Percentiles rank a stretch among this genome's conserved stretches.
Conservation (phyloP, 1,140 invertebrate species). For the Dermatophagoides farinae region DNA sequence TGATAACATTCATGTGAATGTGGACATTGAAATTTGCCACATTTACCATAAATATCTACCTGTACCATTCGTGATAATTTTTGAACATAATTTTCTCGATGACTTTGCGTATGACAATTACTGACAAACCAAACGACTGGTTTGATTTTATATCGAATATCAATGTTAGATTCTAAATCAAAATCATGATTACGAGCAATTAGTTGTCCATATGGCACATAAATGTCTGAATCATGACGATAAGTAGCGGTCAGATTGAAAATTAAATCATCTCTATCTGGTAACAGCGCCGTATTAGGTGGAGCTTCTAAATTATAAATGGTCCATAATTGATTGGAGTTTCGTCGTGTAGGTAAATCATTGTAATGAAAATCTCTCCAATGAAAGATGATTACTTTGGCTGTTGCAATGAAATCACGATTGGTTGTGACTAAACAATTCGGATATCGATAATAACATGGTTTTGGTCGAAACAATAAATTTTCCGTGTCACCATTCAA, state of each 20-base stretch:
- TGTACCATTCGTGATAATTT: constrained; percentile 33
- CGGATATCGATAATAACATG: background rate
- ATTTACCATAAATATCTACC: constrained; percentile 48
- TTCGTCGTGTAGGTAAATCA: constrained; percentile 23
- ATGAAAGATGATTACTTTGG: constrained; percentile 19
- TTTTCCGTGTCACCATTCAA: background rate
- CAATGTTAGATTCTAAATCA: constrained; percentile 17
- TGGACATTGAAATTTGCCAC: constrained; percentile 24
- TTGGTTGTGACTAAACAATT: constrained; percentile 17
- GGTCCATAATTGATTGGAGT: constrained; percentile 18
- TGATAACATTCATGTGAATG: constrained; percentile 18
- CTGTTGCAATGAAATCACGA: background rate
- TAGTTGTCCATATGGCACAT: constrained; percentile 26
- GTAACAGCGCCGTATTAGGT: constrained; percentile 16
- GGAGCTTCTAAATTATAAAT: constrained; percentile 20
- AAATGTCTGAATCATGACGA: constrained; percentile 32
- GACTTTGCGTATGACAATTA: constrained; percentile 35
- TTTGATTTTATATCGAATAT: constrained; percentile 17
- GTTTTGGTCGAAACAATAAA: background rate
- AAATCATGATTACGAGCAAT: background rate
- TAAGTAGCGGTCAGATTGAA: constrained; percentile 43
- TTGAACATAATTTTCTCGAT: constrained; percentile 33
- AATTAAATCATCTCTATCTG: constrained; percentile 7
- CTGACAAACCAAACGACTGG: constrained; percentile 40
- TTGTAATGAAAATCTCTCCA: constrained; percentile 16